Evolutionary conservation across 2,888 invertebrate genomes (phyloP), one percentile per base, ranked within the genome.

Genomic region (Zonitis immaculata): DNA sequence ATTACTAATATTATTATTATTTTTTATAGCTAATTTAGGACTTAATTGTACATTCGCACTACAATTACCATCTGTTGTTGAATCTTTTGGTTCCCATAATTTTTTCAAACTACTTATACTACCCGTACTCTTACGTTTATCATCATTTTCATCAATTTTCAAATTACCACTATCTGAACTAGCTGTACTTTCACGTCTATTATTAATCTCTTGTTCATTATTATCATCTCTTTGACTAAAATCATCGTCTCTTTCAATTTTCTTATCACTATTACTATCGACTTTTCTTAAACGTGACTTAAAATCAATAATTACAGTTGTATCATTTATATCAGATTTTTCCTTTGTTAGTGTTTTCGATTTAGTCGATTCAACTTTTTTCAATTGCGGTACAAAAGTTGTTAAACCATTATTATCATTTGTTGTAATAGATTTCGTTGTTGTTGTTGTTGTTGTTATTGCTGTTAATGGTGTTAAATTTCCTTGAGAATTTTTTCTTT

Each of bases 71-170:
- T 77, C 77, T 44, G 69, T 66, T 3, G 76, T 66, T 3, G 76
- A 74, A 72, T 87, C 87, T 71, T 89, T 89, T 61, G 87, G 88
- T 76, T 95, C 95, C 95, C 95, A 95, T 58, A 95, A 78, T 75
- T 91, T 91, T 74, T 94, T 94, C 67, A 95, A 79, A 75, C 91
- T 94, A 73, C 88, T 92, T 69, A 95, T 95, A 77, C 92, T 92
- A 57, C 94, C 94, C 45, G 93, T 93, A 75, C 93, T 93, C 62
- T 91, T 87, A 11, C 94, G 82, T 73, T 93, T 94, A 72, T 91
- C 91, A 47, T 91, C 90, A 12, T 83, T 84, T 47, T 88, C 89
- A 7, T 81, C 84, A 26, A 73, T 68, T 63, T 75, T 75, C 45
- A 73, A 57, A 59, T 79, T 76, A 6, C 73, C 72, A 55, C 75